Evolutionary conservation across 2,888 invertebrate species (phyloP).

Genomic region (Cacoxenus indagator): DNA sequence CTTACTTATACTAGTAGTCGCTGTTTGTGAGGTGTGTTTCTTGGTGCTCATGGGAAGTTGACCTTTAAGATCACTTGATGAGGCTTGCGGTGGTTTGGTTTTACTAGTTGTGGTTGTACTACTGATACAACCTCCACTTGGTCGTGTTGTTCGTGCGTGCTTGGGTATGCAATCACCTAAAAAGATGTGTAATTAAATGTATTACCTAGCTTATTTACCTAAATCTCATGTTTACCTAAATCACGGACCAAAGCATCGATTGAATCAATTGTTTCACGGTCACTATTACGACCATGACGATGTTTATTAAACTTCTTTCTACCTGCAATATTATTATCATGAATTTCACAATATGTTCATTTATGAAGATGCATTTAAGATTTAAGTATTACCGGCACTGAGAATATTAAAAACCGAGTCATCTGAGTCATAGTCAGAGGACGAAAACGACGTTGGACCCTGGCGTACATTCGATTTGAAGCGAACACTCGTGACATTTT

Average conservation of each 20-base stretch:
- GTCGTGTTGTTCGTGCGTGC: conserved; percentile 26
- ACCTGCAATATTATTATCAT: too few species aligned
- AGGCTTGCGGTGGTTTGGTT: neutral
- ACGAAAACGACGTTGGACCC: conserved; percentile 36
- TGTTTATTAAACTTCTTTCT: conserved; percentile 31
- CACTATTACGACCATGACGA: conserved; percentile 37
- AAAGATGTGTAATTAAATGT: neutral
- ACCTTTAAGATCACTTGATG: conserved; percentile 2
- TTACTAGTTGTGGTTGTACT: conserved; percentile 21
- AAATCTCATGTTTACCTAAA: conserved; percentile 44
- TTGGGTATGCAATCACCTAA: conserved; percentile 44
- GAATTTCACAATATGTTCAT: too few species aligned
- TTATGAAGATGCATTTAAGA: too few species aligned
- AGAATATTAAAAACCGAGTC: conserved; percentile 25
- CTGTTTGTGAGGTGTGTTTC: neutral
- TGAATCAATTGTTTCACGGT: conserved; percentile 50
- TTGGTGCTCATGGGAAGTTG: conserved; percentile 15
- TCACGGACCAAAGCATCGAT: conserved; percentile 48
- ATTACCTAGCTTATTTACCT: neutral
- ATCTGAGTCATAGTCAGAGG: conserved; percentile 48
- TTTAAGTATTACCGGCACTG: neutral
- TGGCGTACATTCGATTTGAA: conserved; percentile 20
- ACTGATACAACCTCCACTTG: neutral
- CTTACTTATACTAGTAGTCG: conserved; percentile 9
- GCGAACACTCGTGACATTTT: neutral